phyloP scores from a whole-genome alignment of 2,888 invertebrate species.

The Limnephilus rhombicus region DNA sequence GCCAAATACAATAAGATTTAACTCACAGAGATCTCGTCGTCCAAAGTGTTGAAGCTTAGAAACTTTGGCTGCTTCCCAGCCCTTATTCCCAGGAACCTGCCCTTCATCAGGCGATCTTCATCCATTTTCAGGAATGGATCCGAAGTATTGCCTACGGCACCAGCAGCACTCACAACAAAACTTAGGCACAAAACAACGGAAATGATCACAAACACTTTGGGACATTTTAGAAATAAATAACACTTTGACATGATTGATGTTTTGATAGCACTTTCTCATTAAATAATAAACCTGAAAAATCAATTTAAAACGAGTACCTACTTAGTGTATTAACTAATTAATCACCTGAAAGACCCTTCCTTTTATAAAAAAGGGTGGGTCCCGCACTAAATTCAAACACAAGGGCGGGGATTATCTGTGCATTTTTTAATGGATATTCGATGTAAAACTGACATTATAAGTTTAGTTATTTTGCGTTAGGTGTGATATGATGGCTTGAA shows the following conservation, averaged over 20 bases:
- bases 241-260: background rate
- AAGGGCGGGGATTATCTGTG: background rate
- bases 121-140: conserved; percentile 68
- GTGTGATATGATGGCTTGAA: background rate
- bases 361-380: background rate
- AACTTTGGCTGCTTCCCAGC: conserved; percentile 72
- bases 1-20: background rate
- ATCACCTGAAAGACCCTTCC: background rate
- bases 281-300: background rate
- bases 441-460: too few relatives aligned
- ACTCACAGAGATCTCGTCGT: conserved; percentile 79
- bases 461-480: too few relatives aligned
- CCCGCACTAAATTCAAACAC: background rate
- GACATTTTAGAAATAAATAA: background rate
- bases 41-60: conserved; percentile 78
- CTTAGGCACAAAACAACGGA: background rate
- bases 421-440: too few relatives aligned
- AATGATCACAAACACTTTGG: background rate
- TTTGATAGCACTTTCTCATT: background rate
- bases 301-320: background rate
- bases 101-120: conserved; percentile 68
- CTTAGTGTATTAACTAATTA: background rate
- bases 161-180: conserved; percentile 7
- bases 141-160: conserved; percentile 68
- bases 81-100: conserved; percentile 65